Conservation (phyloP, 2,888 invertebrate species). For the Operophtera brumata region DNA sequence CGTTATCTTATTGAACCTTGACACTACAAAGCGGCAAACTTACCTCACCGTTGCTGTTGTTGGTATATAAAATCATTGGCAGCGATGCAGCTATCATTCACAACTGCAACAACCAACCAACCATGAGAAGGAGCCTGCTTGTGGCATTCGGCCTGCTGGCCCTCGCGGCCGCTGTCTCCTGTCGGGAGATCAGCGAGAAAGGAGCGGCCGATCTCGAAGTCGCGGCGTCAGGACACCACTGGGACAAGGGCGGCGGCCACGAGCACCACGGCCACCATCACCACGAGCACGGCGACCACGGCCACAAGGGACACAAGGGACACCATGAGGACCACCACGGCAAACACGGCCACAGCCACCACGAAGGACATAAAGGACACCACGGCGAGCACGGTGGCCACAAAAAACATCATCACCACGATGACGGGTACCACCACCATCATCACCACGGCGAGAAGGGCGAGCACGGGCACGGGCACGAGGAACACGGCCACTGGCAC, state of each 20-base stretch:
- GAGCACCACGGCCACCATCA: slow-evolving; percentile 84
- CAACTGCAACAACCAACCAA: slow-evolving; percentile 51
- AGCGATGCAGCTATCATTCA: slow-evolving; percentile 63
- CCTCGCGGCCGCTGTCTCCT: slow-evolving; percentile 71
- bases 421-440: slow-evolving; percentile 83
- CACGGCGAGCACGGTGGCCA: slow-evolving; percentile 82
- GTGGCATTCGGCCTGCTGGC: slow-evolving; percentile 68
- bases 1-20: slow-evolving; percentile 56
- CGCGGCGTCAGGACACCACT: slow-evolving; percentile 68
- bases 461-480: slow-evolving; percentile 79
- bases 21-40: slow-evolving; percentile 52
- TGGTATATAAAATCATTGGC: slow-evolving; percentile 69
- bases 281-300: slow-evolving; percentile 82
- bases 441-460: slow-evolving; percentile 84
- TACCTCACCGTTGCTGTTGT: slow-evolving; percentile 55
- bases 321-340: slow-evolving; percentile 84
- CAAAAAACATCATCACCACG: slow-evolving; percentile 83
- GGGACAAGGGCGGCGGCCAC: slow-evolving; percentile 81
- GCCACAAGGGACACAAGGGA: slow-evolving; percentile 85
- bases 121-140: slow-evolving; percentile 62
- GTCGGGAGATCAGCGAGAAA: slow-evolving; percentile 74
- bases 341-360: slow-evolving; percentile 85
- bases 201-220: slow-evolving; percentile 75
- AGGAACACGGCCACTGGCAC: slow-evolving; percentile 84
- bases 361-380: slow-evolving; percentile 82